Conservation (phyloP, 2,888 invertebrate genomes). For the Harpalus rufipes region DNA sequence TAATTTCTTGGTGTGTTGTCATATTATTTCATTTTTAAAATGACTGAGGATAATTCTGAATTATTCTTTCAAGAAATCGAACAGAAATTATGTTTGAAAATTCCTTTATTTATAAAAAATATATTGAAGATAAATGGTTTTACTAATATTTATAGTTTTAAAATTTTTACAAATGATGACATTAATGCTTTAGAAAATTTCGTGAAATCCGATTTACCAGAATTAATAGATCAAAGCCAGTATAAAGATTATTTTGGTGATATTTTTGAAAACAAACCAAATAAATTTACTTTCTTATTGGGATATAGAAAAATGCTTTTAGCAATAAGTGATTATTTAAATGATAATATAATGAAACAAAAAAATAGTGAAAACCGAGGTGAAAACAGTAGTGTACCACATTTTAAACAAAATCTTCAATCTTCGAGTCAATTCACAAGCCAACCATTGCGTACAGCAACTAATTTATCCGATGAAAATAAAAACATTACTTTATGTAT, state of each 20-base stretch:
- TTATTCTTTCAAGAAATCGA: conserved; percentile 15
- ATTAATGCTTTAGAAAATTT: conserved; percentile 19
- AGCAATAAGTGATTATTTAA: conserved; percentile 16
- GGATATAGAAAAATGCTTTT: conserved; percentile 15
- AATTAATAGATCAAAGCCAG: conserved; percentile 4
- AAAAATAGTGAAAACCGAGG: neutral
- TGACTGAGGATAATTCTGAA: neutral
- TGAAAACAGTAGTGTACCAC: conserved; percentile 5
- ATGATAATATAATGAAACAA: conserved; percentile 12
- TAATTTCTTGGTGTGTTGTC: no score
- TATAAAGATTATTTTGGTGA: conserved; percentile 9
- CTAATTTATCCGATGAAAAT: neutral
- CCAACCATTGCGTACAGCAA: conserved; percentile 14
- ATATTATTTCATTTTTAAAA: no score
- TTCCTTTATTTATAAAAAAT: conserved; percentile 16
- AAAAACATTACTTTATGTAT: conserved; percentile 2
- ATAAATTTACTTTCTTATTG: conserved; percentile 16
- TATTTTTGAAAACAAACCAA: conserved; percentile 1
- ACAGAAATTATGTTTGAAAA: conserved; percentile 12
- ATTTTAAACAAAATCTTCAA: conserved; percentile 21
- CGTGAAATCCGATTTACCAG: conserved; percentile 2
- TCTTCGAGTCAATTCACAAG: conserved; percentile 5
- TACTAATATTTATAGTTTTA: conserved; percentile 4
- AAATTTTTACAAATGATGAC: conserved; percentile 7
- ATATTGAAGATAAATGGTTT: conserved; percentile 16